A percentile compares a stretch with the other conserved stretches of the same genome.
Evolutionary conservation across 2,888 invertebrate species (phyloP).

Genomic region (Synanthedon vespiformis): DNA sequence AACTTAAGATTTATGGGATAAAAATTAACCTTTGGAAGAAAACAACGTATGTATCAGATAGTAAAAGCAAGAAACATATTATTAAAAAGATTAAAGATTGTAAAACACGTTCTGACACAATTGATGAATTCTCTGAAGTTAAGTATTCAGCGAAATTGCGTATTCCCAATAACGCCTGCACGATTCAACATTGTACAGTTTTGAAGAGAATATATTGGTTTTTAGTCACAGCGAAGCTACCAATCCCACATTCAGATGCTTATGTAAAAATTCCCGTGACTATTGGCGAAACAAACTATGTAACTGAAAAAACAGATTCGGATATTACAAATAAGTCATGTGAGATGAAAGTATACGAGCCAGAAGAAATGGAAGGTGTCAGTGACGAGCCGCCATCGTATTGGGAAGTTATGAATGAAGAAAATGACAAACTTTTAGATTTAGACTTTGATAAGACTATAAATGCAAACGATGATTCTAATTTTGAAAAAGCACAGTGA

Average conservation of each 20-base stretch:
- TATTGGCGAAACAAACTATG: not conserved
- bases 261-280: not conserved
- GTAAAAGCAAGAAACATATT: not conserved
- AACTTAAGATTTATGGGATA: not conserved
- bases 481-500: no score
- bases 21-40: not conserved
- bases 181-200: not conserved
- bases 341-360: not conserved
- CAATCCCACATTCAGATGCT: not conserved
- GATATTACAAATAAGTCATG: not conserved
- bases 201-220: not conserved
- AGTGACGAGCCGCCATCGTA: not conserved
- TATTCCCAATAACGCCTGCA: not conserved
- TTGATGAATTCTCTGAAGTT: not conserved
- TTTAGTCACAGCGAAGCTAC: not conserved
- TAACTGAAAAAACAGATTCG: not conserved
- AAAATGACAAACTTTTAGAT: not conserved
- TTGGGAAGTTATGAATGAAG: not conserved
- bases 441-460: no score
- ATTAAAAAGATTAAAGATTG: not conserved
- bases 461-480: no score
- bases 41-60: not conserved
- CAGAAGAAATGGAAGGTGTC: not conserved
- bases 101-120: not conserved
- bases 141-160: not conserved